Conservation (phyloP, 2,888 invertebrate species). For the Conus canariensis region DNA sequence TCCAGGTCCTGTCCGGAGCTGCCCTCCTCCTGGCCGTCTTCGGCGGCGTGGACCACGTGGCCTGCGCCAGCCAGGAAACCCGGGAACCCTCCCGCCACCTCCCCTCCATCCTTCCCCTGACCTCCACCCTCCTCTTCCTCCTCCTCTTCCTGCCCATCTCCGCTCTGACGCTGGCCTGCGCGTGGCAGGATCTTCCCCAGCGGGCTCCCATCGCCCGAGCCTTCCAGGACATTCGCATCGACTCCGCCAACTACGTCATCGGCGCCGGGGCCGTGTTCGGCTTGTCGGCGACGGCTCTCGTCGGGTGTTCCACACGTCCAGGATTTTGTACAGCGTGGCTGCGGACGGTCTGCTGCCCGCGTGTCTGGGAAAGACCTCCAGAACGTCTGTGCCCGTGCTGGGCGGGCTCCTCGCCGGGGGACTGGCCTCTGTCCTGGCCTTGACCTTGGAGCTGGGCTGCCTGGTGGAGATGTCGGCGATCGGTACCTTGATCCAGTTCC, state of each 20-base stretch:
- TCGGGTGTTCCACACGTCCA: conserved; percentile 85
- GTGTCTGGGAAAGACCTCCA: conserved; percentile 50
- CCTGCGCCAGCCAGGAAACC: conserved; percentile 95
- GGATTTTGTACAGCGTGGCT: conserved; percentile 70
- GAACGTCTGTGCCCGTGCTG: conserved; percentile 29
- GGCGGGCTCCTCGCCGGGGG: conserved; percentile 59
- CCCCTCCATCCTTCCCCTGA: conserved; percentile 92
- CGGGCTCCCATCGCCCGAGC: conserved; percentile 66
- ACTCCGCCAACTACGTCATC: conserved; percentile 69
- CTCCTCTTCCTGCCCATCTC: conserved; percentile 87
- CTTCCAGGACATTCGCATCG: conserved; percentile 65
- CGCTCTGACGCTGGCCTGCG: conserved; percentile 73
- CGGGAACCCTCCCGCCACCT: conserved; percentile 92
- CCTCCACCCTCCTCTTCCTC: conserved; percentile 84
- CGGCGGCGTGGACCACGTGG: conserved; percentile 97
- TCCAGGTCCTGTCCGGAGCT: conserved; percentile 93
- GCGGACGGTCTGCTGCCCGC: conserved; percentile 67
- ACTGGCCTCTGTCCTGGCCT: conserved; percentile 56
- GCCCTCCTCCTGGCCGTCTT: conserved; percentile 98
- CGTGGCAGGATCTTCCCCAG: conserved; percentile 60
- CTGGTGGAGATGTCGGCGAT: conserved; percentile 71
- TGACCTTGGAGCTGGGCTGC: conserved; percentile 60
- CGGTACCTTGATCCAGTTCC: conserved; percentile 69
- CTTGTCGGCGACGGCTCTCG: conserved; percentile 85
- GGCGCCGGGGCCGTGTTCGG: conserved; percentile 68